Evolutionary conservation across 2,888 invertebrate genomes (phyloP).

Genomic region (Drosophila neotestacea): DNA sequence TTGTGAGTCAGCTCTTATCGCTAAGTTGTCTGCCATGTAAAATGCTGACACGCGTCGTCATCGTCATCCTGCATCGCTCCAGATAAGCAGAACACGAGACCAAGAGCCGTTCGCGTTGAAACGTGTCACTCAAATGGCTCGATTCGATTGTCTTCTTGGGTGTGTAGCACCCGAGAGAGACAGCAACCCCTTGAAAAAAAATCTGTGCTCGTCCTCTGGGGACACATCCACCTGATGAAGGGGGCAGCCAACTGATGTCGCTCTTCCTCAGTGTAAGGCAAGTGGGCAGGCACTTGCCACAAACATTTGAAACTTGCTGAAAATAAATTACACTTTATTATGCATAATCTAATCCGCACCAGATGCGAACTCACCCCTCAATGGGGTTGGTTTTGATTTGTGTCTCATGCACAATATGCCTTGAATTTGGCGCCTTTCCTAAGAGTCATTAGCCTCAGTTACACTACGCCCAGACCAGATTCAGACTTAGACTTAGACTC

Average conservation of each 20-base stretch:
- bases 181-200: slow-evolving; percentile 35
- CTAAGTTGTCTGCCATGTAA: slow-evolving; percentile 68
- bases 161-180: background rate
- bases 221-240: slow-evolving; percentile 53
- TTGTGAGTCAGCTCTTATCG: slow-evolving; percentile 32
- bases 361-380: slow-evolving; percentile 71
- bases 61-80: slow-evolving; percentile 44
- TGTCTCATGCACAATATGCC: slow-evolving; percentile 56
- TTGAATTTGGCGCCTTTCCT: slow-evolving; percentile 53
- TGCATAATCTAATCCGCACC: slow-evolving; percentile 85
- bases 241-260: slow-evolving; percentile 7
- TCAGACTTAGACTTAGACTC: background rate
- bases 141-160: slow-evolving; percentile 54
- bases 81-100: slow-evolving; percentile 70
- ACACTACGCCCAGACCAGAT: slow-evolving; percentile 7
- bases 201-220: slow-evolving; percentile 50
- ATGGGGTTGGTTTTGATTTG: slow-evolving; percentile 40
- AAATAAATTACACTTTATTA: slow-evolving; percentile 85
- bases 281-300: slow-evolving; percentile 44
- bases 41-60: slow-evolving; percentile 82
- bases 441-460: slow-evolving; percentile 57
- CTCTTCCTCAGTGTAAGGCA: slow-evolving; percentile 15
- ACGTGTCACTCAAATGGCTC: slow-evolving; percentile 71
- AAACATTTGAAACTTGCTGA: slow-evolving; percentile 46
- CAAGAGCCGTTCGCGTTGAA: slow-evolving; percentile 63